A percentile compares a stretch with the other conserved stretches of the same genome.
Evolutionary conservation across 1,140 invertebrate genomes (phyloP).

Genomic region (Brachionus plicatilis): DNA sequence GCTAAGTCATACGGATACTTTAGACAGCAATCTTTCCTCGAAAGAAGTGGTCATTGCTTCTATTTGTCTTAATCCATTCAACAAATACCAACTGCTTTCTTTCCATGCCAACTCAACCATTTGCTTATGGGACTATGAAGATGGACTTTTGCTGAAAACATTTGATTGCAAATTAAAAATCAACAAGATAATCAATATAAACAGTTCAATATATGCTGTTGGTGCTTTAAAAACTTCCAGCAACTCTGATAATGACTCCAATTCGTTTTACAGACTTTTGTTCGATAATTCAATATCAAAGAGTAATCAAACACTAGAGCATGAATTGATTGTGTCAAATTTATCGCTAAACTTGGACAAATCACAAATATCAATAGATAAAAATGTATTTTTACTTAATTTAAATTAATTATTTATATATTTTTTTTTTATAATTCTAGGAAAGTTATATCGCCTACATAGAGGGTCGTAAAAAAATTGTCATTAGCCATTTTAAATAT

Average conservation of each 20-base stretch:
- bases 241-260: background rate
- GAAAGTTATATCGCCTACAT: background rate
- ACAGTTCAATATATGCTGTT: background rate
- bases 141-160: conserved; percentile 11
- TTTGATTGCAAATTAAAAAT: background rate
- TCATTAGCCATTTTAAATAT: background rate
- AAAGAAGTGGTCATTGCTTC: background rate
- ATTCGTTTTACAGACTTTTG: background rate
- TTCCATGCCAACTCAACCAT: conserved; percentile 8
- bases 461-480: conserved; percentile 1
- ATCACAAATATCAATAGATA: background rate
- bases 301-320: background rate
- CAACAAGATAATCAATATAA: background rate
- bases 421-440: background rate
- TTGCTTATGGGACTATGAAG: conserved; percentile 39
- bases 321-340: conserved; percentile 29
- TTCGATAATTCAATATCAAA: background rate
- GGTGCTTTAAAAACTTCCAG: background rate
- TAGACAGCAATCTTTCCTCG: background rate
- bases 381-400: conserved; percentile 22
- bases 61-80: conserved; percentile 18
- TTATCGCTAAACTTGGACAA: conserved; percentile 5
- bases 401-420: background rate
- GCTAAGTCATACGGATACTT: background rate
- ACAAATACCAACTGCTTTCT: conserved; percentile 15